A percentile compares a stretch with the other conserved stretches of the same genome.
Conservation (phyloP, 1,140 invertebrate genomes). For the Gonioctena quinquepunctata region DNA sequence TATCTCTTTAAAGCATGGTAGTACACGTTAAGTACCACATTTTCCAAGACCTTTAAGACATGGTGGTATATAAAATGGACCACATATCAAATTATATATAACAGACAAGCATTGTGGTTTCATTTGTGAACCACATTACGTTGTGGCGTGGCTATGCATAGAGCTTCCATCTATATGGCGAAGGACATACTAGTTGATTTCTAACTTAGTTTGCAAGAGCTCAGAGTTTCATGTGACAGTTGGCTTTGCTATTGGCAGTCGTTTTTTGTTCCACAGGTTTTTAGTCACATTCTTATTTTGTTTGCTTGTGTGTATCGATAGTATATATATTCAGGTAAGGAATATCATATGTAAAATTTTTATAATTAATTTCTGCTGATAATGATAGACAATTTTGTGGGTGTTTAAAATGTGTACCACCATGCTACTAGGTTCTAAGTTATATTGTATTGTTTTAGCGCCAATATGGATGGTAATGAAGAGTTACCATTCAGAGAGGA, state of each 20-base stretch:
- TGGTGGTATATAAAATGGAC: background rate
- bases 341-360: constrained; percentile 1
- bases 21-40: background rate
- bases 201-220: background rate
- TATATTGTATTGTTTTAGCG: constrained; percentile 9
- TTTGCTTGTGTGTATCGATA: background rate
- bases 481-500: constrained; percentile 7
- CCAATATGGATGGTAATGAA: constrained; percentile 10
- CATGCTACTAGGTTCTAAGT: constrained; percentile 4
- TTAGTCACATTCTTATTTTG: background rate
- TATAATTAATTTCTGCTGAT: too few species aligned
- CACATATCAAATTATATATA: background rate
- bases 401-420: constrained; percentile 8
- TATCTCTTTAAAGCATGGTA: background rate
- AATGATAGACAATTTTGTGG: background rate
- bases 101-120: background rate
- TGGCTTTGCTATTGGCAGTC: background rate
- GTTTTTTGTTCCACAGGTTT: background rate
- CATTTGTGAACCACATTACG: background rate
- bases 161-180: background rate
- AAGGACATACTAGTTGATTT: background rate
- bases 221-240: constrained; percentile 1
- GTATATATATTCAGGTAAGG: background rate
- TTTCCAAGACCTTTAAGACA: background rate
- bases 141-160: background rate